These are phyloP conservation scores for Cyprinodon brontotheroides DNA, from an alignment of 2,113 vertebrate species.

Conservation along the genomic window DNA sequence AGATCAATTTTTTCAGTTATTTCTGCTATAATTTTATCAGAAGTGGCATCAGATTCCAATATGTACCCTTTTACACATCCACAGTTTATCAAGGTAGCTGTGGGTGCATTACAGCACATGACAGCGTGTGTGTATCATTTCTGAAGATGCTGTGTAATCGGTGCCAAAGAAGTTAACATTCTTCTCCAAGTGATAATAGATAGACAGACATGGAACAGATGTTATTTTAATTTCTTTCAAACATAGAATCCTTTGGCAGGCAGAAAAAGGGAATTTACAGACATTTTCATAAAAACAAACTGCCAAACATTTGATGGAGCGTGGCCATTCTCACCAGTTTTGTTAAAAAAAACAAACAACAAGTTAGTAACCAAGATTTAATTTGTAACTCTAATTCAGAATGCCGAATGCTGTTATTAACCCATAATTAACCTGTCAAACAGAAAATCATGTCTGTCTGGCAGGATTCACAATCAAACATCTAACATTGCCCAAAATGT, in stretches of 20 bases:
- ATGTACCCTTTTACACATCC: background rate
- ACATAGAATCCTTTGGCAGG: background rate
- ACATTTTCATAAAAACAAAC: background rate
- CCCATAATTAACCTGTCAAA: conserved; percentile 9
- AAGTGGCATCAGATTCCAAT: too few species aligned
- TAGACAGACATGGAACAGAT: background rate
- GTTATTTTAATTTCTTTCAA: background rate
- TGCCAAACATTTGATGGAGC: background rate
- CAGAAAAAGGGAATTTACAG: background rate
- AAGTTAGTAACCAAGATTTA: background rate
- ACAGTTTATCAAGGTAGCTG: background rate
- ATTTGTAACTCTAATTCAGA: background rate
- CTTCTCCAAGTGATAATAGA: background rate
- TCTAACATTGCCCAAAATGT: background rate
- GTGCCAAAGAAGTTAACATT: background rate
- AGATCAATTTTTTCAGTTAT: too few species aligned
- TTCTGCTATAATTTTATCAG: too few species aligned
- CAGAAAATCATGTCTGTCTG: background rate
- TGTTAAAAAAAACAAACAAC: background rate
- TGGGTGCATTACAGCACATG: background rate
- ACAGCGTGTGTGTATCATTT: background rate
- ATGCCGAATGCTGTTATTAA: background rate
- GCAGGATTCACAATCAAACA: background rate
- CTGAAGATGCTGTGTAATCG: background rate
- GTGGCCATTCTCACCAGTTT: background rate